Evolutionary conservation across 2,888 invertebrate genomes (phyloP), one percentile per base, ranked within the genome.

Genomic region (Drosophila kambysellisi): DNA sequence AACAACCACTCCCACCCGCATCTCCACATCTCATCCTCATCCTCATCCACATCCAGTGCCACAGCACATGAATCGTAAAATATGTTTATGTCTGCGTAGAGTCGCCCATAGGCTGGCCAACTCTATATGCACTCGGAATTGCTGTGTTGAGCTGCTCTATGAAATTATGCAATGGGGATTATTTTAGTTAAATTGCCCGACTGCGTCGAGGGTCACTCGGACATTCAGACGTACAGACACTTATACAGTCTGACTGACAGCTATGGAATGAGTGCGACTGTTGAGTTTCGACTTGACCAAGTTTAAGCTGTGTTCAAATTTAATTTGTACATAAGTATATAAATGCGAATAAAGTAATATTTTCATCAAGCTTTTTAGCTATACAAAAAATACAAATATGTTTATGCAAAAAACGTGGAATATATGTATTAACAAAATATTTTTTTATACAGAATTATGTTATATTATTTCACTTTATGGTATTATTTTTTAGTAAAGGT

Each of bases 91-190:
- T 75, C 65, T 73, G 65, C 61, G 73, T 66, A 54, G 68, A 73
- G 58, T 56, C 59, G n/a, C 50, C 61, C 59, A 58, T 69, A 75
- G 79, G 71, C 76, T 60, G 52, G 17, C 29, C 56, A 59, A 35
- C 68, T 51, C 7, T 15, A 39, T 56, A 48, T 59, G 71, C 68
- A 61, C 52, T 78, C 33, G 57, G 58, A 86, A 82, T 81, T 82
- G 82, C 76, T 74, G 74, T 71, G 74, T 60, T 70, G 67, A 74
- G 75, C 71, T 67, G 59, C 70, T 82, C 79, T 73, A 58, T 81
- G 68, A 76, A 85, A 79, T 73, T 77, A 74, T 81, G 83, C 81
- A 69, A 77, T 76, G 76, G 83, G 79, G 79, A 82, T 86, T 84
- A 82, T 75, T 75, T 71, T 70, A 78, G 76, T 74, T 76, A 81